phyloP scores from a whole-genome alignment of 1,140 invertebrate genomes.

The Tenebrio molitor region DNA sequence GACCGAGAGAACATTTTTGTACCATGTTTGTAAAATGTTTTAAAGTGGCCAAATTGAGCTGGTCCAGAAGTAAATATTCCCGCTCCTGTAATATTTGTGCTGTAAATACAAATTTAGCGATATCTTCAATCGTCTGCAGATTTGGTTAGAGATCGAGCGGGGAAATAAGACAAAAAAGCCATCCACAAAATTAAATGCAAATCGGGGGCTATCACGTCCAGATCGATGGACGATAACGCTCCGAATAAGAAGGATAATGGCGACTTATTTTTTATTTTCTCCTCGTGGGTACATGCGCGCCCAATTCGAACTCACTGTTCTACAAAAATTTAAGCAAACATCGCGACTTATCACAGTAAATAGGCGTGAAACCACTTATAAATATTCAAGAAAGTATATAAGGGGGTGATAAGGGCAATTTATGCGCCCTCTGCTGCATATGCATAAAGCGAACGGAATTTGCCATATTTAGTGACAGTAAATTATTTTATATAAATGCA shows the following conservation, averaged over 20 bases:
- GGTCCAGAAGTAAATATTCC: no score
- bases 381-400: not conserved
- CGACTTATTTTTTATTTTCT: constrained; percentile 3
- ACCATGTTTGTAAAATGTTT: no score
- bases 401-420: not conserved
- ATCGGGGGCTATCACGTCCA: constrained; percentile 16
- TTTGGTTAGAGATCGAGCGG: constrained; percentile 12
- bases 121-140: constrained; percentile 31
- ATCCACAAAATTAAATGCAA: constrained; percentile 36
- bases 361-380: constrained; percentile 1
- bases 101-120: constrained; percentile 25
- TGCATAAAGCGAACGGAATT: not conserved
- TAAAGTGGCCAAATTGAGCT: no score
- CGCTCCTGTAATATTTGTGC: constrained; percentile 2
- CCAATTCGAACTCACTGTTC: not conserved
- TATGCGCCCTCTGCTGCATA: not conserved
- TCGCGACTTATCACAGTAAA: not conserved
- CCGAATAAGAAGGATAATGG: constrained; percentile 1
- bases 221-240: constrained; percentile 22
- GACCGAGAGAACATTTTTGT: no score
- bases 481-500: constrained; percentile 33
- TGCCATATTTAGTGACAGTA: constrained; percentile 5
- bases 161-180: constrained; percentile 28
- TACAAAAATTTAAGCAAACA: constrained; percentile 4
- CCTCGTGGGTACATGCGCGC: not conserved